Evolutionary conservation across 2,797 vertebrate genomes (phyloP), one percentile per base, ranked within the genome.

Genomic region (Catamblyrhynchus diadema): DNA sequence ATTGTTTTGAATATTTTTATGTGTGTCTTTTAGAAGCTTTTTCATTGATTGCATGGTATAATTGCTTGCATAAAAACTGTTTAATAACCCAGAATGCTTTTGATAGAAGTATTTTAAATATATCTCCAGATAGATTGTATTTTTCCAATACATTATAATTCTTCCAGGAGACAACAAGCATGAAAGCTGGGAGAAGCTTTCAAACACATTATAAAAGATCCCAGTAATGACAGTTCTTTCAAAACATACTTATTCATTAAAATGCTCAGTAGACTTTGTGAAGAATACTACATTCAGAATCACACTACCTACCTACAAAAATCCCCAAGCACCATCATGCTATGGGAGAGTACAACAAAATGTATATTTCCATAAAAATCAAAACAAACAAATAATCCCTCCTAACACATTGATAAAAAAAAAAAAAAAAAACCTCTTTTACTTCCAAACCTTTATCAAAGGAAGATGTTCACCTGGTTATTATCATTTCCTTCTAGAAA

Each of bases 181-280:
- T 28, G 18, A 94, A 47, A 47, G 17, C 32, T 80, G 64, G 27
- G n/a, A 81, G 70, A 81, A 84, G 44, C 16, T 91, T 88, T 86
- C 56, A 93, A 84, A 82, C 28, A 72, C 62, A 42, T 21, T 71
- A 41, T 45, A 74, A 92, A 92, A 85, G 39, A 80, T 42, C 22
- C 22, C 44, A 85, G 54, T 69, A 89, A 92, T 86, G 84, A 89
- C 47, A 93, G 54, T 45, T 83, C 45, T 95, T 91, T 93, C 84
- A 91, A 95, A 94, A 74, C 44, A 78, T n/a, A 30, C 21, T 77
- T 91, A 73, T 81, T 89, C 53, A 94, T 90, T 93, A 83, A 86
- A 94, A 86, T 47, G 15, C 30, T 90, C 41, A 4, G 0, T 33
- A 51, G 35, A 53, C 7, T 74, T 81, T 78, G 28, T 77, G n/a